Evolutionary conservation across 2,888 invertebrate species (phyloP).

Genomic region (Quadroppia sp.): DNA sequence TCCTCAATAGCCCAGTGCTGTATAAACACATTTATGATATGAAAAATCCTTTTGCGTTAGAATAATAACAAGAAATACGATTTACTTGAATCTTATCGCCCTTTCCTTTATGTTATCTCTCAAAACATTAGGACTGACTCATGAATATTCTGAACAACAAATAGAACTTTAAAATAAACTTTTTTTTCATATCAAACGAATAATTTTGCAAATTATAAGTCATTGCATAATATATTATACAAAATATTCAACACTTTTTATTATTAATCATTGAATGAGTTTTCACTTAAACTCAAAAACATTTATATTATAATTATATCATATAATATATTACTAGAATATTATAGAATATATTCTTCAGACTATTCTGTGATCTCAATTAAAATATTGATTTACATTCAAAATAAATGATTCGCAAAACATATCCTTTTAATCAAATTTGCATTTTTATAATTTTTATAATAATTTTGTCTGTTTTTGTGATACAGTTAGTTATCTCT

Average conservation of each 20-base stretch:
- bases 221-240: too few relatives aligned
- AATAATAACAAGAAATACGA: neutral
- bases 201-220: neutral
- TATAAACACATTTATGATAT: conserved; percentile 19
- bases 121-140: conserved; percentile 1
- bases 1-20: neutral
- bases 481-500: too few relatives aligned
- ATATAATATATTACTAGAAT: too few relatives aligned
- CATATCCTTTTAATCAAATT: too few relatives aligned
- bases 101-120: neutral
- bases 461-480: neutral
- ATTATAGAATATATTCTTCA: too few relatives aligned
- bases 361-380: too few relatives aligned
- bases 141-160: conserved; percentile 1
- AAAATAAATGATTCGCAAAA: too few relatives aligned
- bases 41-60: neutral
- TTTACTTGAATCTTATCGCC: neutral
- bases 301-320: too few relatives aligned
- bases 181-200: neutral
- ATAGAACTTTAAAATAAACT: conserved; percentile 1
- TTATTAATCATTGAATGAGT: too few relatives aligned
- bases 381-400: too few relatives aligned
- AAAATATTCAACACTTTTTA: too few relatives aligned
- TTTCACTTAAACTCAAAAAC: too few relatives aligned
- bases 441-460: neutral